Conservation (phyloP, 2,797 vertebrate genomes). For the Microchirus variegatus region DNA sequence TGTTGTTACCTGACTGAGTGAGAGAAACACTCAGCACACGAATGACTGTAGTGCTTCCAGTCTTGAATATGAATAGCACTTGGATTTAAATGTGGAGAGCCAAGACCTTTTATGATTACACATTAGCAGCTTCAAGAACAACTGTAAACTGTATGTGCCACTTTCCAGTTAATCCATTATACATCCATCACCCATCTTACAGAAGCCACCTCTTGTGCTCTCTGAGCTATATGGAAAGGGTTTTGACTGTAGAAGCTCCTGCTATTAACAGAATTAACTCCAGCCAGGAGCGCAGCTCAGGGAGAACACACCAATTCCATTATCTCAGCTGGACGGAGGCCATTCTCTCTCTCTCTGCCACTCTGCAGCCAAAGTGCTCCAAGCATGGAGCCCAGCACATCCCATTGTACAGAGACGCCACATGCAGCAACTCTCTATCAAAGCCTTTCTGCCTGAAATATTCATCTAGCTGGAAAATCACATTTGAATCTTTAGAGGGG, state of each 20-base stretch:
- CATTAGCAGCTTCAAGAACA: conserved; percentile 79
- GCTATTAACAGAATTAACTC: conserved; percentile 87
- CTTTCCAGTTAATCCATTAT: conserved; percentile 81
- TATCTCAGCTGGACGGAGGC: conserved; percentile 84
- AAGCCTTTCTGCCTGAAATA: conserved; percentile 80
- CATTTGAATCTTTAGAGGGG: conserved; percentile 71
- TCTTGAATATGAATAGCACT: conserved; percentile 44
- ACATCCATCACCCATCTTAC: conserved; percentile 74
- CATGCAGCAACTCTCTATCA: conserved; percentile 74
- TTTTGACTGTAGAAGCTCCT: conserved; percentile 70
- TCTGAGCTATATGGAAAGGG: conserved; percentile 51
- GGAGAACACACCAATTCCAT: conserved; percentile 87
- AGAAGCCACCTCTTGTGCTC: conserved; percentile 63
- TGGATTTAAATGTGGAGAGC: conserved; percentile 55
- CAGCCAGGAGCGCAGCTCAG: conserved; percentile 80
- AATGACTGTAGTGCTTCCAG: conserved; percentile 10
- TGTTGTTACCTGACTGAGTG: not conserved
- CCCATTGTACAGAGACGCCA: conserved; percentile 69
- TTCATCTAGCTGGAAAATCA: conserved; percentile 73
- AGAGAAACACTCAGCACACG: conserved; percentile 14
- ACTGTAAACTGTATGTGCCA: conserved; percentile 74
- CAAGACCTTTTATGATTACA: conserved; percentile 72
- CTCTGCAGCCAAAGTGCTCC: conserved; percentile 77
- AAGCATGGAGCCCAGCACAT: conserved; percentile 62
- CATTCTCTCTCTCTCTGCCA: conserved; percentile 72